These are phyloP conservation scores for Candidula unifasciata DNA, from an alignment of 2,888 invertebrate genomes.

Conservation along the genomic window DNA sequence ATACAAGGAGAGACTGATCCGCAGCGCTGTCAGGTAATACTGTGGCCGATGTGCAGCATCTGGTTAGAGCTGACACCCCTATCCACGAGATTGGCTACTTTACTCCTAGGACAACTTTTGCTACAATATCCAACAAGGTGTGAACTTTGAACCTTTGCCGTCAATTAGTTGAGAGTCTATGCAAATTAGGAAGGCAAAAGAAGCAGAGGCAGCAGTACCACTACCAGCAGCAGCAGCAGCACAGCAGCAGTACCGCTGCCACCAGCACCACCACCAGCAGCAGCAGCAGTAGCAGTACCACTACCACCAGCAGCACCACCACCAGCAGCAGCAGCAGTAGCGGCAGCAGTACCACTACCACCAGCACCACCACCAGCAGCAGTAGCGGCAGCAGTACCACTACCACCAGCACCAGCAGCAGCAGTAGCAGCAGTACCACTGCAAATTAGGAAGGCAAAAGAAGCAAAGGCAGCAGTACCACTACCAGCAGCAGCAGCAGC, in stretches of 20 bases:
- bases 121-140: too few relatives aligned
- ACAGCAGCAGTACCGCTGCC: neutral
- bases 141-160: too few relatives aligned
- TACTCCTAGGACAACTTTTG: too few relatives aligned
- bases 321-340: slow-evolving; percentile 34
- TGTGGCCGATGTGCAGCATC: too few relatives aligned
- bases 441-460: neutral
- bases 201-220: neutral
- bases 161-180: too few relatives aligned
- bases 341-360: slow-evolving; percentile 22
- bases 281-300: neutral
- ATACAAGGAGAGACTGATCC: too few relatives aligned
- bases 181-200: neutral
- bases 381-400: slow-evolving; percentile 26
- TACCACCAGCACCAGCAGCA: slow-evolving; percentile 21
- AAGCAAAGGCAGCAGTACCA: neutral
- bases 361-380: slow-evolving; percentile 5
- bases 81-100: too few relatives aligned
- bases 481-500: neutral
- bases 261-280: neutral
- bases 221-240: neutral
- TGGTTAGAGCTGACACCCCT: too few relatives aligned
- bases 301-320: slow-evolving; percentile 21
- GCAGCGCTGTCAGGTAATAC: too few relatives aligned
- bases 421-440: neutral